phyloP scores from a whole-genome alignment of 2,888 invertebrate species.

The Parelbella ahira region DNA sequence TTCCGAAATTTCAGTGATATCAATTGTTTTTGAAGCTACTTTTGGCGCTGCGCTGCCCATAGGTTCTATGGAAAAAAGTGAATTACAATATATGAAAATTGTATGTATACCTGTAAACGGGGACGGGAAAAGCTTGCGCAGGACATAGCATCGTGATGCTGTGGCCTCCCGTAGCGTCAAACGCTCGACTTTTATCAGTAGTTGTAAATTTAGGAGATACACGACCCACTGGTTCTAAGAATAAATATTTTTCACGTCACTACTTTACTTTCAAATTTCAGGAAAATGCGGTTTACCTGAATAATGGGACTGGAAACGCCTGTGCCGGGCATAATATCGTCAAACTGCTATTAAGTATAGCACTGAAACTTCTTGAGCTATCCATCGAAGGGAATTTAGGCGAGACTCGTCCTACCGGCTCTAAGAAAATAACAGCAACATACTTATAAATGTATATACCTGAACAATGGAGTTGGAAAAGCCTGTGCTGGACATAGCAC shows the following conservation, averaged over 20 bases:
- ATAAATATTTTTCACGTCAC: conserved; percentile 32
- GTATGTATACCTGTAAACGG: conserved; percentile 80
- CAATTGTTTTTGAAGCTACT: conserved; percentile 80
- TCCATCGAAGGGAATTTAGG: conserved; percentile 84
- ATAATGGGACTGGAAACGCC: conserved; percentile 82
- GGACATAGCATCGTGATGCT: conserved; percentile 84
- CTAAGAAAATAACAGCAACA: conserved; percentile 63
- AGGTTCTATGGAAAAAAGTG: conserved; percentile 78
- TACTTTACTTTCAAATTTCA: conserved; percentile 23
- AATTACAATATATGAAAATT: conserved; percentile 29
- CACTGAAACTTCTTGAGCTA: conserved; percentile 79
- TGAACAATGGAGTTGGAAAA: conserved; percentile 86
- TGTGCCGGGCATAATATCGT: conserved; percentile 86
- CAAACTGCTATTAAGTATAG: conserved; percentile 75
- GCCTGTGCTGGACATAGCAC: conserved; percentile 85
- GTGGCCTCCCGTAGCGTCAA: conserved; percentile 76
- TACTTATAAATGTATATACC: conserved; percentile 72
- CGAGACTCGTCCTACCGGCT: conserved; percentile 82
- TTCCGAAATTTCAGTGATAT: conserved; percentile 59
- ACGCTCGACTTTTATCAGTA: conserved; percentile 83
- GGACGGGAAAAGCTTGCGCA: conserved; percentile 88
- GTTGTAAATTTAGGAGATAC: conserved; percentile 84
- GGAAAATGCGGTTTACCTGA: conserved; percentile 81
- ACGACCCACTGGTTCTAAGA: conserved; percentile 84
- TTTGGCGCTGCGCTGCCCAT: conserved; percentile 85